These are phyloP conservation scores for Megalops atlanticus DNA, from an alignment of 2,113 vertebrate genomes.

Conservation along the genomic window DNA sequence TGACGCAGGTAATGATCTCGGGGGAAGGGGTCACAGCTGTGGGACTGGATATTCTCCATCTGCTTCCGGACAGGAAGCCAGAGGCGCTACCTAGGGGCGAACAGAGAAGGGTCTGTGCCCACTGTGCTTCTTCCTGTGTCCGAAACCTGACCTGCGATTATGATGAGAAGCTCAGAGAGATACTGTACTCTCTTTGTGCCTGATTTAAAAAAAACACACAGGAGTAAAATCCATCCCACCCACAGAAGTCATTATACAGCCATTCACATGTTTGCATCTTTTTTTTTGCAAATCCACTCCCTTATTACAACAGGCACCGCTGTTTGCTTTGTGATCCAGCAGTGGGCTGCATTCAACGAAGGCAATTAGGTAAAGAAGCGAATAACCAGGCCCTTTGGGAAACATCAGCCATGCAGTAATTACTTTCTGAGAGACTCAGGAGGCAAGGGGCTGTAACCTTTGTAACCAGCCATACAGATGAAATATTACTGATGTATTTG, in stretches of 20 bases:
- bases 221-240: background rate
- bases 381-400: slow-evolving; percentile 3
- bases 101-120: background rate
- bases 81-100: background rate
- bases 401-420: background rate
- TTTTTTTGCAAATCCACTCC: background rate
- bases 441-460: background rate
- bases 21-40: background rate
- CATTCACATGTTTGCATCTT: background rate
- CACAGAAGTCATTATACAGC: background rate
- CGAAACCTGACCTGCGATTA: background rate
- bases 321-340: background rate
- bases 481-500: background rate
- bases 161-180: background rate
- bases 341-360: background rate
- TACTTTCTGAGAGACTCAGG: background rate
- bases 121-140: slow-evolving; percentile 8
- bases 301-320: background rate
- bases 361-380: background rate
- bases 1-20: background rate
- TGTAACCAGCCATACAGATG: background rate
- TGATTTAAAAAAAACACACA: background rate
- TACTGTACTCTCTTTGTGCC: background rate
- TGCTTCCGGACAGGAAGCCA: slow-evolving; percentile 16
- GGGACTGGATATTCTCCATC: slow-evolving; percentile 4